Evolutionary conservation across 2,888 invertebrate species (phyloP), one percentile per base, ranked within the genome.

Genomic region (Athalia cordata): DNA sequence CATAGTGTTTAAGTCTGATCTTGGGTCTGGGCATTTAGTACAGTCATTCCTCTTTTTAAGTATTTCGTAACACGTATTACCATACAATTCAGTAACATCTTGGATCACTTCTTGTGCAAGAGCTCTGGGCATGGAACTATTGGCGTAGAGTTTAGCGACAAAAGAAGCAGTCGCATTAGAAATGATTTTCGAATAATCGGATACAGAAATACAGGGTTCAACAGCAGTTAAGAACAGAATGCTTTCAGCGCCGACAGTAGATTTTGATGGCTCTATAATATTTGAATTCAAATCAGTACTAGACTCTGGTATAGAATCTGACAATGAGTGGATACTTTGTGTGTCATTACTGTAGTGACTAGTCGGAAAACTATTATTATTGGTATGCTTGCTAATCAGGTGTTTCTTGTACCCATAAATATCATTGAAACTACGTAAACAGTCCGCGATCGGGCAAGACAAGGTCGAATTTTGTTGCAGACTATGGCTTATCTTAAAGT

Each of bases 361-460:
- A 55, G 57, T 67, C 3, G 55, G 5, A 77, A 50, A 67, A n/a
- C 66, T 15, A 65, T 65, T 50, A 47, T 72, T 55, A 66, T 13
- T 66, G 59, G 74, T 52, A 80, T 80, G 80, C 76, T 79, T 79
- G 3, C 11, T 49, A 57, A 77, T 57, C 52, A 78, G 9, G 77
- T 81, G 81, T 68, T 68, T 78, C 77, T 74, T 59, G 64, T 72
- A 72, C 61, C 72, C 52, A 47, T 79, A 78, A 13, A 80, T 64
- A 76, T 80, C 70, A 43, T 74, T 78, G 47, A 81, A 82, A n/a
- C 59, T 66, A 66, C 80, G 62, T 13, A 11, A 9, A 74, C 82
- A 82, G 4, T 70, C 49, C 13, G n/a, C 52, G 47, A 80, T 29
- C 47, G 62, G 79, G 49, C 82, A 82, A 64, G 45, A 70, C 78